A percentile compares a stretch with the other conserved stretches of the same genome.
phyloP scores from a whole-genome alignment of 2,797 vertebrate species.

The Simalia tracyae region DNA sequence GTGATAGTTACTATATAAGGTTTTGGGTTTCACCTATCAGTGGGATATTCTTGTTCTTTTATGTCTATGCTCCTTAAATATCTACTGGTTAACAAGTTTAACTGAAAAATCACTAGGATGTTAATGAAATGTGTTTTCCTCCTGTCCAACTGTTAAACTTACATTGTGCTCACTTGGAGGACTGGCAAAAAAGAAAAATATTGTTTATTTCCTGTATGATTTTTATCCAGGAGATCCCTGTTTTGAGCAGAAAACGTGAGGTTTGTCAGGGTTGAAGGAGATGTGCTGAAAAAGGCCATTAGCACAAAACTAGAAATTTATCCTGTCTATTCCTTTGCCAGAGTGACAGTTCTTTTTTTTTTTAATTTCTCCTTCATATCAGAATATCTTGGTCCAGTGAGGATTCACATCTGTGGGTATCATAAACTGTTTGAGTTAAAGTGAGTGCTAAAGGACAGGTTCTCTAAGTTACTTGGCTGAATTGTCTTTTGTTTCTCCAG shows the following conservation, averaged over 20 bases:
- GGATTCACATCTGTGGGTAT: neutral
- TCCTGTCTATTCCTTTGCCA: neutral
- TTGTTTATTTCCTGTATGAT: neutral
- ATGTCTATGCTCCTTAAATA: neutral
- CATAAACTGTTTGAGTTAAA: neutral
- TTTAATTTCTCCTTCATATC: neutral
- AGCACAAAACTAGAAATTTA: neutral
- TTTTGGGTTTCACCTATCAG: constrained; percentile 2
- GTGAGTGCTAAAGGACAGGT: neutral
- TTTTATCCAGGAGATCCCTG: neutral
- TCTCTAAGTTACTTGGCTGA: neutral
- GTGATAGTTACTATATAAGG: neutral
- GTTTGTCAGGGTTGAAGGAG: neutral
- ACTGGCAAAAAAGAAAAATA: neutral
- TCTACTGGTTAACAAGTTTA: neutral
- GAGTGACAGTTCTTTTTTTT: neutral
- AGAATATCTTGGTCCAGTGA: neutral
- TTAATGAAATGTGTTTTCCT: neutral
- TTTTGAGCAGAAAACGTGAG: neutral
- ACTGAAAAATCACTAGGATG: neutral
- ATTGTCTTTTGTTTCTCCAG: neutral
- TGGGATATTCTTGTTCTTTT: neutral
- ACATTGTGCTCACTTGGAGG: neutral
- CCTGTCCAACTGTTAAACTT: neutral
- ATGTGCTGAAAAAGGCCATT: neutral